A percentile compares a stretch with the other conserved stretches of the same genome.
Evolutionary conservation across 2,113 vertebrate species (phyloP).

Genomic region (Circaetus cinerascens): DNA sequence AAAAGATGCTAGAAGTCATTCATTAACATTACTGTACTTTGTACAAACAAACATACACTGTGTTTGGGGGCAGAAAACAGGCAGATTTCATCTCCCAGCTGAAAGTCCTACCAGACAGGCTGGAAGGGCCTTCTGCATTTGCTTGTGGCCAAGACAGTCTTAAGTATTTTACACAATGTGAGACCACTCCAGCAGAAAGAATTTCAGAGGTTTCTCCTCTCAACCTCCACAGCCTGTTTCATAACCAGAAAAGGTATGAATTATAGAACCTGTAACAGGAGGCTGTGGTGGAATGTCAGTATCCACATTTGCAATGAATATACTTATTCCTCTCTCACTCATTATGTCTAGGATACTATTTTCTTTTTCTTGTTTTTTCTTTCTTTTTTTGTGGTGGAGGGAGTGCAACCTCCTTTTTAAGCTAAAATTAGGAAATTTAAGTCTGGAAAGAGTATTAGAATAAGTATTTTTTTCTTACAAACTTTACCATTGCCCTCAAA

Average conservation of each 20-base stretch:
- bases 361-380: neutral
- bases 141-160: neutral
- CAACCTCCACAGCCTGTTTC: neutral
- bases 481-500: neutral
- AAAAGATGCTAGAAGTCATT: neutral
- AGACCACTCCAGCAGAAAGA: neutral
- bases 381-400: neutral
- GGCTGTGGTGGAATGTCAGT: neutral
- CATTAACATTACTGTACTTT: neutral
- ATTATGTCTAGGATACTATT: neutral
- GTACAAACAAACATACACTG: neutral
- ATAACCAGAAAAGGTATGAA: neutral
- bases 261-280: neutral
- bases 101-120: neutral
- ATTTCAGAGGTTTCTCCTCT: neutral
- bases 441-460: neutral
- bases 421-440: neutral
- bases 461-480: neutral
- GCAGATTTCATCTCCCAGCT: neutral
- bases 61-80: neutral
- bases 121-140: neutral
- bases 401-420: neutral
- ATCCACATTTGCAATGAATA: neutral
- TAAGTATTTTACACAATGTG: fast-evolving
- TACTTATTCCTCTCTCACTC: neutral